A percentile compares a stretch with the other conserved stretches of the same genome.
Conservation (phyloP, 2,113 vertebrate species). For the Melanocharis versteri region DNA sequence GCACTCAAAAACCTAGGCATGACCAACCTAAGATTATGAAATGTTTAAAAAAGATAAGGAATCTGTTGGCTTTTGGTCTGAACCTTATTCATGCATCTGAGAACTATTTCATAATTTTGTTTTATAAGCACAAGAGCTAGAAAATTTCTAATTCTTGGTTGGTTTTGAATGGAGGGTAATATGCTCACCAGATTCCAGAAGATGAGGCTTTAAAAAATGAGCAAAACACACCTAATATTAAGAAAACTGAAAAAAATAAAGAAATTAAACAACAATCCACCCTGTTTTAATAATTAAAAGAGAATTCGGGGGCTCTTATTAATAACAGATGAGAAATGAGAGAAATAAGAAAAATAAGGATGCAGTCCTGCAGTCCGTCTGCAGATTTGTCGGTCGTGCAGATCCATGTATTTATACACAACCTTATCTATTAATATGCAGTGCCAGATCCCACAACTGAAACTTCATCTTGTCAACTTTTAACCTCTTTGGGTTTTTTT, state of each 20-base stretch:
- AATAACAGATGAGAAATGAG: background rate
- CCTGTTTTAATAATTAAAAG: background rate
- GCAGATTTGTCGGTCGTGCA: accelerated
- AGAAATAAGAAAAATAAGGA: background rate
- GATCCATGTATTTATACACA: background rate
- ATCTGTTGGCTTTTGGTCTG: background rate
- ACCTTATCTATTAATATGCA: background rate
- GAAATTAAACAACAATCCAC: accelerated
- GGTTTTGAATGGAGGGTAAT: background rate
- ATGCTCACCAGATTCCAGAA: background rate
- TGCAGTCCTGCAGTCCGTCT: accelerated
- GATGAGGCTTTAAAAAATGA: background rate
- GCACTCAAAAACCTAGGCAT: background rate
- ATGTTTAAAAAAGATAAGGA: background rate
- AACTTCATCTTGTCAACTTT: background rate
- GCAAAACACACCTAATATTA: background rate
- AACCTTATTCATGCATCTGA: background rate
- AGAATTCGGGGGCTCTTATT: background rate
- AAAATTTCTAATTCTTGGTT: background rate
- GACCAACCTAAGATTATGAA: background rate
- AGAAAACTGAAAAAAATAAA: background rate
- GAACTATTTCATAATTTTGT: background rate
- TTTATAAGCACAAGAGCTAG: background rate
- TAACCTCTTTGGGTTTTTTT: background rate
- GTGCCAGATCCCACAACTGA: background rate